Evolutionary conservation across 2,113 vertebrate genomes (phyloP), one percentile per base, ranked within the genome.

Genomic region (Cinclus mexicanus): DNA sequence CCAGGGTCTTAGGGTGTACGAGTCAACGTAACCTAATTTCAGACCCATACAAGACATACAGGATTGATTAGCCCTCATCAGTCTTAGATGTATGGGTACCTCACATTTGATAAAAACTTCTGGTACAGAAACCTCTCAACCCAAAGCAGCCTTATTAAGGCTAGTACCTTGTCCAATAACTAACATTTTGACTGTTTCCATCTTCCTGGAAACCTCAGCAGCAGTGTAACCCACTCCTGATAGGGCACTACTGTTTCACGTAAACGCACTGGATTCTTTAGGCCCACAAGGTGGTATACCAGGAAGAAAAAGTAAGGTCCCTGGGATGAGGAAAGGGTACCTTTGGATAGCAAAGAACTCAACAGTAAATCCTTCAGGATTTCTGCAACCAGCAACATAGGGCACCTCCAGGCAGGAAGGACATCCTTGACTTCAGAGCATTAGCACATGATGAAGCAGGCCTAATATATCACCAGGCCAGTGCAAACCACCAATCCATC

Each of bases 131-230:
- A 41, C 6, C 5, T 37, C 52, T 75, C 35, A 67, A n/a, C 33
- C 41, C 47, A 64, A 63, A 68, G 35, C 42, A 75, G n/a, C 67
- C 13, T 71, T 37, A 47, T 3, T 7, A 49, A 12, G 24, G 28
- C 26, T 64, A 9, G 2, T 2, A 0, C 8, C 12, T 82, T 3
- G 1, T 33, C 12, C 35, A 39, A 18, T 11, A 75, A 42, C 10
- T 13, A 93, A 33, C 4, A 22, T 46, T 60, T 44, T 60, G 5
- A 24, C 22, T 44, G 5, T 6, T 14, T 63, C 42, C 0, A 3
- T 29, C 25, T 59, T 22, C 68, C 46, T 2, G 1, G 33, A 68
- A 85, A 56, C 52, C 17, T 64, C 15, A 70, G 72, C 23, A 75
- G 23, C 19, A 60, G 26, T 3, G 0, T 4, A 72, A 35, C 33